Base-by-base conservation (phyloP, 2,797 vertebrate genomes). In the Ctenopoma multispine region DNA sequence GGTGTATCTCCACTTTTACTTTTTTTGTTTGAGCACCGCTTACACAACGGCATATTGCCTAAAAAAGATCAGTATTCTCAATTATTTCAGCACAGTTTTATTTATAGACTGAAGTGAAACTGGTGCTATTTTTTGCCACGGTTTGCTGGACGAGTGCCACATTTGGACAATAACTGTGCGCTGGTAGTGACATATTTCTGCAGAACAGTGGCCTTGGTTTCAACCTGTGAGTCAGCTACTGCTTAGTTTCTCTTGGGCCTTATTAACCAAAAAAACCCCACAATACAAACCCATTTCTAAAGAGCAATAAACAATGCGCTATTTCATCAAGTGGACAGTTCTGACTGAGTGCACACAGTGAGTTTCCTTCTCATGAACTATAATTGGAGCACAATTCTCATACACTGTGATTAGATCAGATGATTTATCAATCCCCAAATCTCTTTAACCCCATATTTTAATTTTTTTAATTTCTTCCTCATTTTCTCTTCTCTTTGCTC, bases 141-240 rank as follows among this genome's bases (percentile, higher is more conserved):
- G 12, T 69, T 74, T 63, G 49, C 76, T 90, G 88, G 86, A 91
- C 8, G 55, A 3, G 55, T 70, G 88, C 88, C 86, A 89, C 72
- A 47, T 40, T 59, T 40, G 40, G 53, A 83, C 68, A 86, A 79
- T 82, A 69, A 84, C n/a, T 49, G 21, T 61, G 24, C 21, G 48
- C 41, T 67, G 24, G 13, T 23, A 40, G 53, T 75, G 71, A 84
- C 78, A 85, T 75, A 83, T 48, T 80, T 77, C 18, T 73, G 57
- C 57, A 65, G 9, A 49, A 59, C 27, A 73, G 63, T 73, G 56
- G 24, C 69, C 77, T 73, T 43, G 71, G 66, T 38, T 83, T 84
- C 72, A 79, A 68, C 79, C 48, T 75, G 61, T 87, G 80, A 87
- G 68, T 88, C 86, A 88, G 82, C 86, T 63, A 41, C 51, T 8